Conservation (phyloP, 2,888 invertebrate species). For the Limenitis camilla region DNA sequence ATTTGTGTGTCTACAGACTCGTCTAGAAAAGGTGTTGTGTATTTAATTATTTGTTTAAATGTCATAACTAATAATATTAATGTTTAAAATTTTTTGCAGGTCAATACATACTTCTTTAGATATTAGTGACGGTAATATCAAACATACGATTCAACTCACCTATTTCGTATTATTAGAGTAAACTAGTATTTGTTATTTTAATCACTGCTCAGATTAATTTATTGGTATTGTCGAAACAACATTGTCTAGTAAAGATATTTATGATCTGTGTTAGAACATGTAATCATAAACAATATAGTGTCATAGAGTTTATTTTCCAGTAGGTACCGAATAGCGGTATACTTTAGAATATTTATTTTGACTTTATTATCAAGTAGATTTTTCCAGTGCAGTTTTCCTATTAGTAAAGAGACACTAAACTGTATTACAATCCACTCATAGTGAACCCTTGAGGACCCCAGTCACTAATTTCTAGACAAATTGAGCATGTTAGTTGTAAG, state of each 20-base stretch:
- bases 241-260: constrained; percentile 50
- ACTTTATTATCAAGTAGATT: constrained; percentile 46
- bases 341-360: constrained; percentile 49
- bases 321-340: constrained; percentile 60
- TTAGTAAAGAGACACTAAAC: constrained; percentile 42
- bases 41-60: neutral
- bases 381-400: constrained; percentile 40
- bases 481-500: constrained; percentile 62
- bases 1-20: constrained; percentile 10
- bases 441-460: constrained; percentile 34
- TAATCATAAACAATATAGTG: constrained; percentile 49
- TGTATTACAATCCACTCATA: constrained; percentile 39
- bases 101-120: constrained; percentile 37
- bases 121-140: constrained; percentile 47
- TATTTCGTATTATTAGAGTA: constrained; percentile 40
- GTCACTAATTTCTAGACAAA: constrained; percentile 49
- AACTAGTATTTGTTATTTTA: constrained; percentile 42
- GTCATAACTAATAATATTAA: constrained; percentile 9
- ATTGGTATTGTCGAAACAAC: constrained; percentile 35
- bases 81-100: constrained; percentile 50
- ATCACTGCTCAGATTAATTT: constrained; percentile 43
- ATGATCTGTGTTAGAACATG: constrained; percentile 49
- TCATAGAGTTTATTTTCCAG: constrained; percentile 47
- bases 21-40: neutral
- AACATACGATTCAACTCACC: constrained; percentile 38